phyloP scores from a whole-genome alignment of 2,113 vertebrate species.

The Mystacornis crossleyi region DNA sequence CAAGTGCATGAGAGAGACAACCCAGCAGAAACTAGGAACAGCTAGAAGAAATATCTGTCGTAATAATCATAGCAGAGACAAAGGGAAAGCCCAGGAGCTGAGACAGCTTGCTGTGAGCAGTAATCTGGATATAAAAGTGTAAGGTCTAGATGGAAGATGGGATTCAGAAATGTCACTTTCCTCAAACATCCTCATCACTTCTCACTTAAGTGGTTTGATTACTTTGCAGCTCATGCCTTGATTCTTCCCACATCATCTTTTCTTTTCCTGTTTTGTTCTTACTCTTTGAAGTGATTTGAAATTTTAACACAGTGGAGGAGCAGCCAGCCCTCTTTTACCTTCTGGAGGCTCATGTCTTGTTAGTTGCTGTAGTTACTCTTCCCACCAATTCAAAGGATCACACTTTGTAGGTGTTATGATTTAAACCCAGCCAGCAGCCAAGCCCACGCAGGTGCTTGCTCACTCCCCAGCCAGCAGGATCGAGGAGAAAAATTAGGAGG shows the following conservation, averaged over 20 bases:
- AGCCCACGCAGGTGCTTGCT: rapidly evolving
- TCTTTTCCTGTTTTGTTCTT: background rate
- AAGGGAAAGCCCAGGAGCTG: constrained; percentile 23
- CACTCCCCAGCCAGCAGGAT: background rate
- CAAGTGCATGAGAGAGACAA: background rate
- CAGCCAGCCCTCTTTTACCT: background rate
- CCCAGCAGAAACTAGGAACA: background rate
- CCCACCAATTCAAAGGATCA: background rate
- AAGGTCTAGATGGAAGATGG: background rate
- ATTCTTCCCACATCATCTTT: background rate
- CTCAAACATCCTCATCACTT: background rate
- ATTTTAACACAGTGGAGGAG: background rate
- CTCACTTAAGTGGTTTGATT: constrained; percentile 43
- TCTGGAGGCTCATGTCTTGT: background rate
- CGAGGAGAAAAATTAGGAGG: rapidly evolving
- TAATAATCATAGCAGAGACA: constrained; percentile 40
- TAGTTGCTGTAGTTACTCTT: background rate
- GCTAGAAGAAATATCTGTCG: background rate
- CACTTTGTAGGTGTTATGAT: background rate
- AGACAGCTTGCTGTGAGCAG: constrained; percentile 9
- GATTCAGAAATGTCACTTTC: background rate
- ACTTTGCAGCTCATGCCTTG: background rate
- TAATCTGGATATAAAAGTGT: constrained; percentile 31
- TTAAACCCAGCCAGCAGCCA: background rate
- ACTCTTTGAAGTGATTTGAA: background rate